These are phyloP conservation scores for Agelas oroides DNA, from an alignment of 37 sponge, comb jelly and placozoan species.

Conservation along the genomic window DNA sequence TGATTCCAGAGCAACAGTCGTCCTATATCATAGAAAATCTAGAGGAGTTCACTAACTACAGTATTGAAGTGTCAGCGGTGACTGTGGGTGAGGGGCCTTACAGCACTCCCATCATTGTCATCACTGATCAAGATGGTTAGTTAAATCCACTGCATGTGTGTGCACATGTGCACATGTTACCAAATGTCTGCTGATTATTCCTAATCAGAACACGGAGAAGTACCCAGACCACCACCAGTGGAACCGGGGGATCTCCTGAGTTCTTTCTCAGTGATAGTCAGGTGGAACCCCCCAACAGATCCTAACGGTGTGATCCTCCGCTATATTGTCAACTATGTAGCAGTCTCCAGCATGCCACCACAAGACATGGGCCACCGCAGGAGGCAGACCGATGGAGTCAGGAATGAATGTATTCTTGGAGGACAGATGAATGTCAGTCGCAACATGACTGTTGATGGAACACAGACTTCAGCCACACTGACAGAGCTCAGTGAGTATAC, in stretches of 20 bases:
- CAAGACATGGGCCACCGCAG: neutral
- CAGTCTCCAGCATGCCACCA: neutral
- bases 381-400: slow-evolving; percentile 15
- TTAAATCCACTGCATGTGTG: neutral
- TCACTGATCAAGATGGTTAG: slow-evolving; percentile 10
- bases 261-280: slow-evolving; percentile 11
- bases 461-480: slow-evolving; percentile 22
- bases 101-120: neutral
- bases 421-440: slow-evolving; percentile 7
- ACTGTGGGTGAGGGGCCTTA: slow-evolving; percentile 4
- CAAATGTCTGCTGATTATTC: too few species aligned
- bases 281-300: slow-evolving; percentile 18
- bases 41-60: slow-evolving; percentile 8
- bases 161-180: too few species aligned
- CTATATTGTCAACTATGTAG: slow-evolving; percentile 35
- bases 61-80: slow-evolving; percentile 16
- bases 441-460: slow-evolving; percentile 26
- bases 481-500: slow-evolving; percentile 30
- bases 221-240: slow-evolving; percentile 6
- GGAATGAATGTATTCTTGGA: slow-evolving; percentile 27
- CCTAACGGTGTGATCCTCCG: slow-evolving; percentile 28
- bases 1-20: neutral
- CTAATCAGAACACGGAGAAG: slow-evolving; percentile 32
- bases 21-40: neutral
- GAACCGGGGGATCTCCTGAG: neutral